Conservation (phyloP, 2,113 vertebrate species). For the Aldabrachelys gigantea region DNA sequence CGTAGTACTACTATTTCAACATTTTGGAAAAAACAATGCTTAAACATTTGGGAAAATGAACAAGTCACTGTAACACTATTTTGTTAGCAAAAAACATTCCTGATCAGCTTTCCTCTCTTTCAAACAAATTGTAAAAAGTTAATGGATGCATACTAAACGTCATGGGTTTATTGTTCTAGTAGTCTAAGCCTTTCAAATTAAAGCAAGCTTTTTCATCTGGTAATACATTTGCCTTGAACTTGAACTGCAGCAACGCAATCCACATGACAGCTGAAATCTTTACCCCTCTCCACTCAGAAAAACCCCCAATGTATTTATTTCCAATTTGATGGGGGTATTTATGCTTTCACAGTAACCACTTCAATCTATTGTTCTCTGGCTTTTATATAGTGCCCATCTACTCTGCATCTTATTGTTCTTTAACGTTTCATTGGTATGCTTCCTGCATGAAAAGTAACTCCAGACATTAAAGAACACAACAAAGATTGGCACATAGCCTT, state of each 20-base stretch:
- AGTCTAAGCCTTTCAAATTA: neutral
- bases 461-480: slow-evolving; percentile 3
- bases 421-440: neutral
- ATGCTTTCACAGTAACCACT: neutral
- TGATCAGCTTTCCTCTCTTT: neutral
- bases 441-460: slow-evolving; percentile 2
- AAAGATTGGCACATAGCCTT: neutral
- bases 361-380: neutral
- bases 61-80: neutral
- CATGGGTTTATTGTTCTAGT: neutral
- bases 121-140: neutral
- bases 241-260: slow-evolving; percentile 9
- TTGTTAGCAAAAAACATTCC: neutral
- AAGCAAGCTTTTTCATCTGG: neutral
- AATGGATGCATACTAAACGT: neutral
- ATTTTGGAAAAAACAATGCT: neutral
- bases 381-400: neutral
- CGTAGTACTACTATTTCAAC: neutral
- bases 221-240: neutral
- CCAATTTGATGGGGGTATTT: neutral
- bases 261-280: neutral
- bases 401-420: neutral
- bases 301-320: neutral
- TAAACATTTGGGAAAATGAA: neutral
- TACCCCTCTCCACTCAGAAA: neutral